Evolutionary conservation across 2,888 invertebrate genomes (phyloP).

Genomic region (Eristalis tenax): DNA sequence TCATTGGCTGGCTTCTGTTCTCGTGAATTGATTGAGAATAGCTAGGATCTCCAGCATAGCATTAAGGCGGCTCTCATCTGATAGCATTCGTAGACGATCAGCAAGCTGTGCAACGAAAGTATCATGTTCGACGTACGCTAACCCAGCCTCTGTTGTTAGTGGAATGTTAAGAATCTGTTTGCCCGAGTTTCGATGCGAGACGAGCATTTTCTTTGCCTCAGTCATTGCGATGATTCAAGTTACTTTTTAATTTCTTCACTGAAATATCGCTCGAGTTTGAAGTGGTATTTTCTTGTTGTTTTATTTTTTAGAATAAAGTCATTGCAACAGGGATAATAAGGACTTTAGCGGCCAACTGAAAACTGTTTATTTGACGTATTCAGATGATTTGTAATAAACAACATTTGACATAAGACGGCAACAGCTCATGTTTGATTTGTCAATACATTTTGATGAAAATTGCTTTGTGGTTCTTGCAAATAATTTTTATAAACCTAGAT

Average conservation of each 20-base stretch:
- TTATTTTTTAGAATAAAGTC: conserved; percentile 17
- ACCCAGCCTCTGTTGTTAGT: conserved; percentile 35
- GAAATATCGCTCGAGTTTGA: background rate
- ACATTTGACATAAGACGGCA: background rate
- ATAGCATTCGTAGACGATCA: conserved; percentile 72
- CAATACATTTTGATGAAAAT: background rate
- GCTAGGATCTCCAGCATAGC: conserved; percentile 73
- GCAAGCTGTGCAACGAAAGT: conserved; percentile 73
- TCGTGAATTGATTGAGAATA: conserved; percentile 73
- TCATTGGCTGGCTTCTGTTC: background rate
- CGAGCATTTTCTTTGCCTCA: conserved; percentile 73
- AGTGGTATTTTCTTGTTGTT: background rate
- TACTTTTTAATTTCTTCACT: background rate
- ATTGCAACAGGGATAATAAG: conserved; percentile 26
- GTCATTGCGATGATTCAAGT: conserved; percentile 59
- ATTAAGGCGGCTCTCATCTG: conserved; percentile 72
- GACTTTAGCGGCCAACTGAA: conserved; percentile 10
- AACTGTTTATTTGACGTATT: conserved; percentile 20
- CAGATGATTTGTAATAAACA: conserved; percentile 46
- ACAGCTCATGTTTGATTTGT: background rate
- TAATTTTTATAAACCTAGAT: background rate
- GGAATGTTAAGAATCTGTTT: conserved; percentile 63
- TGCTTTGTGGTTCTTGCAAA: background rate
- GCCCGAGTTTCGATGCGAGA: conserved; percentile 59
- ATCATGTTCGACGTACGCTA: conserved; percentile 71